Conservation (phyloP, 2,888 invertebrate species). For the Melinaea marsaeus region DNA sequence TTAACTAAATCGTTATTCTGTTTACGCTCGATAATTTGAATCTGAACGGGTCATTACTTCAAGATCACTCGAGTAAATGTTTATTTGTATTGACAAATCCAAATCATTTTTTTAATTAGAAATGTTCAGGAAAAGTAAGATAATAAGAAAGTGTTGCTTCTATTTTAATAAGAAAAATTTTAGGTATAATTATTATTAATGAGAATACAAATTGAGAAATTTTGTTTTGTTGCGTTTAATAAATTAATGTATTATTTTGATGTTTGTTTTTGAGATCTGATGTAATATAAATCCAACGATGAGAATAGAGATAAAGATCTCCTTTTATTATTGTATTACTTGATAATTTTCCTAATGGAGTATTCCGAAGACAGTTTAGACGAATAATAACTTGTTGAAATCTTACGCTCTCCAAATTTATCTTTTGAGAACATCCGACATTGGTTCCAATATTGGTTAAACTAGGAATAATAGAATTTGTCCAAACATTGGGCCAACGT, state of each 20-base stretch:
- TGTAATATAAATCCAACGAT: no score
- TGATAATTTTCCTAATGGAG: no score
- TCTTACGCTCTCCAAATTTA: background rate
- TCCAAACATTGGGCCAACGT: constrained; percentile 28
- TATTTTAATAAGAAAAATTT: background rate
- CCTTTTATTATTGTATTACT: no score
- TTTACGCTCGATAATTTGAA: constrained; percentile 16
- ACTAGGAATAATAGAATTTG: constrained; percentile 17
- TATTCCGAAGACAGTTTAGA: background rate
- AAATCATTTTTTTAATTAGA: constrained; percentile 6
- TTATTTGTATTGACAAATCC: constrained; percentile 12
- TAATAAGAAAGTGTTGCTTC: background rate
- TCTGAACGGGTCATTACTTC: constrained; percentile 6
- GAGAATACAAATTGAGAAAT: no score
- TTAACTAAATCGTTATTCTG: constrained; percentile 18
- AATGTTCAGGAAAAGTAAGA: background rate
- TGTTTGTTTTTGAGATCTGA: no score
- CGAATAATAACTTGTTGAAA: background rate
- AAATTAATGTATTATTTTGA: no score
- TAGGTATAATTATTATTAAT: no score
- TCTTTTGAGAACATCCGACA: background rate
- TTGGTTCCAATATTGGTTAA: background rate
- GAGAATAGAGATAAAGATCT: no score
- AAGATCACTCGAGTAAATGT: constrained; percentile 6
- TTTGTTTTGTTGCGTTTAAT: no score